Base-by-base conservation (phyloP, 2,113 vertebrate species). In the Neolamprologus fasciatus region DNA sequence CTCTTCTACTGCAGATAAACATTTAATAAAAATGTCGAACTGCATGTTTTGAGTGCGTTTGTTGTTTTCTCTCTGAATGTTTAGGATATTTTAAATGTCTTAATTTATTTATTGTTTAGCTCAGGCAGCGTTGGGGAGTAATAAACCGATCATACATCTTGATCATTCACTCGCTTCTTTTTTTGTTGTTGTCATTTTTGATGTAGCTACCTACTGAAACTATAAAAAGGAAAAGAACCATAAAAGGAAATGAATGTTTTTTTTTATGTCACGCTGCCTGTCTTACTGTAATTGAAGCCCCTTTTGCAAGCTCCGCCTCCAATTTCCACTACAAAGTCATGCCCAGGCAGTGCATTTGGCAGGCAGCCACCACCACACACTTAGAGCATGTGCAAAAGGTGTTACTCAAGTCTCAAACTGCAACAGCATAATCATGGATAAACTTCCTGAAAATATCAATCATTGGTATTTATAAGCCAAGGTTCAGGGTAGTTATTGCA, bases 1-100 rank as follows among this genome's bases (percentile, higher is more conserved):
- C 73, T 93, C 82, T 86, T 91, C 80, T 85, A 55, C 47, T 90
- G 90, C 82, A 85, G 82, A 31, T 42, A 57, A 89, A 89, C 26
- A 79, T 85, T 12, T 86, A 95, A 93, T 93, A 91, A 93, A 93
- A 93, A 54, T 81, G 8, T 73, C 21, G 0, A 87, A 73, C 19
- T 40, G 50, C 35, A 37, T 26, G 63, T 89, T 73, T 16, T 12
- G 47, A 54, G 51, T 57, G 28, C 1, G 57, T 86, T 55, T 84
- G 33, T 84, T 16, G 4, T 89, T 21, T 89, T 63, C 66, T 31
- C 28, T 54, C 9, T 31, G 12, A 47, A 21, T 47, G 11, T 76
- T 76, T 76, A 23, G 19, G 19, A 51, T 45, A 45, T 26, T 26
- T 73, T 16, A 26, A 73, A 45, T 8, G 33, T 21, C 19, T 37